Conservation (phyloP, 2,888 invertebrate genomes). For the Anarsia innoxiella region DNA sequence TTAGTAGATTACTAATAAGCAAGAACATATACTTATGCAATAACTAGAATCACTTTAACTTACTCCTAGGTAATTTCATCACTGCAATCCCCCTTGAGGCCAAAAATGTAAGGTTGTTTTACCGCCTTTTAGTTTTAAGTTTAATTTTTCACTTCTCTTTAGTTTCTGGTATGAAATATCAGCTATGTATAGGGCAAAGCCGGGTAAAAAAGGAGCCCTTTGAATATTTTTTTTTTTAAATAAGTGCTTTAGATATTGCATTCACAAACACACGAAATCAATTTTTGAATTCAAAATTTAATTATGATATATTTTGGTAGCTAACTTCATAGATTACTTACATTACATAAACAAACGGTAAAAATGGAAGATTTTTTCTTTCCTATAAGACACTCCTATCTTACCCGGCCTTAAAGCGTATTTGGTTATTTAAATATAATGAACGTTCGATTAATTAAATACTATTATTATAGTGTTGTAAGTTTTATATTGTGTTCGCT, state of each 20-base stretch:
- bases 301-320: too few species aligned
- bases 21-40: background rate
- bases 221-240: too few species aligned
- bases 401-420: slow-evolving; percentile 11
- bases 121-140: slow-evolving; percentile 48
- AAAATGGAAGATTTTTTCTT: too few species aligned
- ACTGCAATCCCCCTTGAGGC: slow-evolving; percentile 35
- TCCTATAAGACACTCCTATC: too few species aligned
- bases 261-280: too few species aligned
- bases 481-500: slow-evolving; percentile 18
- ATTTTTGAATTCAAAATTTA: too few species aligned
- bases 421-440: background rate
- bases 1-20: background rate
- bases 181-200: too few species aligned
- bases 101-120: slow-evolving; percentile 43
- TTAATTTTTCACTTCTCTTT: slow-evolving; percentile 20
- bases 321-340: too few species aligned
- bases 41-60: slow-evolving; percentile 1
- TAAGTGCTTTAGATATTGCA: too few species aligned
- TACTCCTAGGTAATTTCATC: slow-evolving; percentile 8
- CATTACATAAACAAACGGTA: too few species aligned
- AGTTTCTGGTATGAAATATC: slow-evolving; percentile 34
- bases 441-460: slow-evolving; percentile 2
- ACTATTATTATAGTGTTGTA: slow-evolving; percentile 12
- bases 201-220: too few species aligned